Base-by-base conservation (phyloP, 2,888 invertebrate species). In the Sarcophaga caerulescens region DNA sequence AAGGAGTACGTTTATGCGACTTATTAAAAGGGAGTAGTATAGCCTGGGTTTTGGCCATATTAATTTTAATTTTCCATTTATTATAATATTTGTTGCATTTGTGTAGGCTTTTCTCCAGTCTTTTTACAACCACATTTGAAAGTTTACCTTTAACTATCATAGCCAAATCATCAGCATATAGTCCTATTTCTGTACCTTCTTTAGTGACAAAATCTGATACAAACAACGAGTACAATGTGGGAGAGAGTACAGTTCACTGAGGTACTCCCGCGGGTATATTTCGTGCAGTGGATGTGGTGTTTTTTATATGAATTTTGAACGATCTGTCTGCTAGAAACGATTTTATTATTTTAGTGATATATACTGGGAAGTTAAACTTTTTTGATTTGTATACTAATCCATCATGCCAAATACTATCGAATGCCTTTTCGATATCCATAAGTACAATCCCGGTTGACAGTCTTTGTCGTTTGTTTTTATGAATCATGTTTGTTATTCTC, bases 121-220 rank as follows among this genome's bases (percentile, higher is more conserved):
- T 70, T 62, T 78, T 70, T 12, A 70, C 25, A 10, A 78, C 70
- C 8, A 47, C 62, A 19, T 78, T 78, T n/a, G 78, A 69, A n/a
- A 62, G 45, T 69, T 78, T 78, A 21, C 69, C 69, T 35, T 35
- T 35, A 35, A 35, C 35, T 35, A 35, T 35, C 35, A 35, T 35
- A 6, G 35, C 35, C 35, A 6, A 35, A 35, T 35, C 57, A 12
- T 44, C 73, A 8, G 59, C 23, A 45, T 73, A 73, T 8, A 62
- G 21, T 4, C 62, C 73, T 4, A 44, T 44, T 47, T 74, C 19
- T 2, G 21, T 14, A 62, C 44, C 19, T 8, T 14, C 23, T n/a
- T 12, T 25, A 25, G 25, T 25, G 25, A 25, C 4, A 25, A 25
- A 25, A 25, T 74, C 74, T 4, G 74, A 44, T 2, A 47, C 23